Conservation (phyloP, 2,888 invertebrate genomes). For the Idaea dimidiata region DNA sequence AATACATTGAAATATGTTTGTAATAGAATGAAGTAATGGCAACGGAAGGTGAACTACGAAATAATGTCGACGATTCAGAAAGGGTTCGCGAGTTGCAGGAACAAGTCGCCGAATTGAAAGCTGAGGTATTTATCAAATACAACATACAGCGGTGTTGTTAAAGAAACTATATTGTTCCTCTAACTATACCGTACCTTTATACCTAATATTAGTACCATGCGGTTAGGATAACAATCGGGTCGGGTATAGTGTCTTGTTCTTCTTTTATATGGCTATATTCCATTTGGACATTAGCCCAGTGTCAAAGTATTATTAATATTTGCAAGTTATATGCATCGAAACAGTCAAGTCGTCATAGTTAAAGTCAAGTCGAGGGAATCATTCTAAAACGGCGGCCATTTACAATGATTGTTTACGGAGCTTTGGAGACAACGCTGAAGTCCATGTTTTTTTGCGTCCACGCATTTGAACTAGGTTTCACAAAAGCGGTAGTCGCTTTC, state of each 20-base stretch:
- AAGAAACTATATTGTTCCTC: neutral
- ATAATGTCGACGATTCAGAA: conserved; percentile 92
- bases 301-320: no score
- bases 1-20: conserved; percentile 25
- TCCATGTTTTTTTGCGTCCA: no score
- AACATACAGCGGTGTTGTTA: neutral
- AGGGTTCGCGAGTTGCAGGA: conserved; percentile 94
- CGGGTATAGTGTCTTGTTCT: neutral
- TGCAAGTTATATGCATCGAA: no score
- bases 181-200: neutral
- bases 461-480: no score
- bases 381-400: no score
- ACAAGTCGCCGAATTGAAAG: conserved; percentile 94
- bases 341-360: no score
- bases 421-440: no score
- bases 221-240: neutral
- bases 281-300: no score
- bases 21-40: conserved; percentile 95
- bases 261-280: no score
- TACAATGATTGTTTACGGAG: no score
- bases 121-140: conserved; percentile 85
- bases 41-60: conserved; percentile 94
- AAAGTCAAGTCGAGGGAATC: no score
- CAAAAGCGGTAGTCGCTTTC: no score
- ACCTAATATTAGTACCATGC: neutral